A percentile compares a stretch with the other conserved stretches of the same genome.
Evolutionary conservation across 2,888 invertebrate species (phyloP).

Genomic region (Margaritifera margaritifera): DNA sequence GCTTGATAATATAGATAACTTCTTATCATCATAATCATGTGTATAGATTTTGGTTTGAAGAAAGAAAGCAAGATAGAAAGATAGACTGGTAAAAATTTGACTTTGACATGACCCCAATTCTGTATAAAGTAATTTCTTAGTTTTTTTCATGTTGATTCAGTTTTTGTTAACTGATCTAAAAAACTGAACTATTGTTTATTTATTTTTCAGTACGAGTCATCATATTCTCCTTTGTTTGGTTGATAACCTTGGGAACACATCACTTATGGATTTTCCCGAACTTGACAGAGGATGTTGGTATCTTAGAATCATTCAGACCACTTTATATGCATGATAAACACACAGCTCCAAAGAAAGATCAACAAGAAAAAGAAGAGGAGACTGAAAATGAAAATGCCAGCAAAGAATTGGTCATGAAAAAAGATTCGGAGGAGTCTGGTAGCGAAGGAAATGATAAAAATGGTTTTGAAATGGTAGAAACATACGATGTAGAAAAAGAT

Average conservation of each 20-base stretch:
- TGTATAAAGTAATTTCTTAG: too few relatives aligned
- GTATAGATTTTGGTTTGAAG: too few relatives aligned
- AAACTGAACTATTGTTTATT: constrained; percentile 12
- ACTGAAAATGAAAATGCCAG: constrained; percentile 36
- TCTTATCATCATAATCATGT: too few relatives aligned
- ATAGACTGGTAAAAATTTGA: too few relatives aligned
- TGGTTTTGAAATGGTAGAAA: constrained; percentile 34
- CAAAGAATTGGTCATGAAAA: too few relatives aligned
- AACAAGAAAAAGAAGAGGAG: constrained; percentile 41
- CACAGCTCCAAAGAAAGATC: constrained; percentile 21
- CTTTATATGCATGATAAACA: constrained; percentile 79
- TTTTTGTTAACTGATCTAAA: neutral
- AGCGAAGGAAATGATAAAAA: constrained; percentile 16
- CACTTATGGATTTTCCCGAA: constrained; percentile 99
- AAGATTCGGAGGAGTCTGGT: constrained; percentile 24
- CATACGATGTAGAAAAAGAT: constrained; percentile 32
- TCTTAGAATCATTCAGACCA: constrained; percentile 99
- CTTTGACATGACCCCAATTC: too few relatives aligned
- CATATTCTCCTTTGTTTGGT: constrained; percentile 93
- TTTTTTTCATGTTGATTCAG: too few relatives aligned
- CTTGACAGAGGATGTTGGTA: constrained; percentile 98
- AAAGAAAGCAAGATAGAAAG: too few relatives aligned
- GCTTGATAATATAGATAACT: too few relatives aligned
- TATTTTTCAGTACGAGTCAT: constrained; percentile 82
- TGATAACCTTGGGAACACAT: constrained; percentile 88